Evolutionary conservation across 2,797 vertebrate species (phyloP), one percentile per base, ranked within the genome.

Genomic region (Accipiter fasciatus): DNA sequence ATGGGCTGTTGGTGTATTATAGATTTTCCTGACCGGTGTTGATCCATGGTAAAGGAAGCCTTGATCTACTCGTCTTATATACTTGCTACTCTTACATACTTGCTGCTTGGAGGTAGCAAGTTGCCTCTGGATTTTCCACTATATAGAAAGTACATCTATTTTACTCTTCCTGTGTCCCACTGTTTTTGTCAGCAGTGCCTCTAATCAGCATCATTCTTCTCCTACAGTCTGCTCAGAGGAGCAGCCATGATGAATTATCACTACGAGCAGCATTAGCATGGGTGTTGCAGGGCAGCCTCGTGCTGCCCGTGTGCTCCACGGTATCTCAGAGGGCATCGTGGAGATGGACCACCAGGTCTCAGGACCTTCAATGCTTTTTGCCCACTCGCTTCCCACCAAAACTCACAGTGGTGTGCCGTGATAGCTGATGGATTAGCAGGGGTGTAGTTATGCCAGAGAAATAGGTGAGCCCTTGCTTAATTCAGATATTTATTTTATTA

Each of bases 231-330:
- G 21, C 37, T 64, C 26, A 25, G 52, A 84, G 31, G 39, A 47
- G 28, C 12, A 28, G 40, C 58, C 6, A 0, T 40, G 28, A 55
- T 46, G 21, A 50, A 31, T 73, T 66, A 39, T 0, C 18, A 4
- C 58, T 28, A 44, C 1, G 2, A 81, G 31, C 26, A 35, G 42
- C 77, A 12, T 42, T 42, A n/a, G 3, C 29, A 12, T 0, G 0
- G 42, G 31, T 37, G 28, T 73, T 70, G 42, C 4, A 15, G 55
- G 37, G 19, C 55, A 83, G 46, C 19, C 22, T 67, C 20, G 2
- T 29, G 15, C 46, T 52, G 16, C 46, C 62, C 1, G 0, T 52
- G 31, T 29, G 39, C 70, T 59, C 24, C 39, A 2, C 2, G 2
- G 19, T 26, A 5, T 50, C 35, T 72, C 29, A 15, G 10, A 15